These are phyloP conservation scores for Parazoanthus atlanticus DNA, from an alignment of 92 coral and sea anemone species.

Conservation along the genomic window DNA sequence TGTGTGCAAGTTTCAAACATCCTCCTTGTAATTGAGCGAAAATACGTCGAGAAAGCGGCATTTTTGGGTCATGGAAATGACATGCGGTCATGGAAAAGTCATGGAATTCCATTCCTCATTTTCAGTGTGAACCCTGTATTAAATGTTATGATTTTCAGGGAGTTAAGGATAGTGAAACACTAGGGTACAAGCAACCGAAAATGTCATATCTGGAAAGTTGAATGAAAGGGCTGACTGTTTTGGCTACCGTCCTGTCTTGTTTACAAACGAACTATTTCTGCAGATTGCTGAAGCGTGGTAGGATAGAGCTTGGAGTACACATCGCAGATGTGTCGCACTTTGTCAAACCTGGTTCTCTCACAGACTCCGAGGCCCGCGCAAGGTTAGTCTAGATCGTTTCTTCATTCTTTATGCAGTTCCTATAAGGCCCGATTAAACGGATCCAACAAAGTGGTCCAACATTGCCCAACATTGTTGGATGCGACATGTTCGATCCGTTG, in stretches of 20 bases:
- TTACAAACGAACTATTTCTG: neutral
- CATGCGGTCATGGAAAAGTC: no score
- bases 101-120: no score
- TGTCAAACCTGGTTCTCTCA: slow-evolving; percentile 83
- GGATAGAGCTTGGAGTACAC: slow-evolving; percentile 89
- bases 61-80: no score
- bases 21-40: no score
- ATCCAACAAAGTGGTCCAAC: no score
- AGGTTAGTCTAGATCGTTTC: slow-evolving; percentile 57
- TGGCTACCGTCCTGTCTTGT: neutral
- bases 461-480: no score
- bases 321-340: slow-evolving; percentile 93
- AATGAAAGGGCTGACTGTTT: neutral
- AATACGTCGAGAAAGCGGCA: no score
- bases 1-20: no score
- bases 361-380: slow-evolving; percentile 90
- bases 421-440: no score
- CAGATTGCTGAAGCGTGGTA: slow-evolving; percentile 69
- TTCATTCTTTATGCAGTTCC: neutral
- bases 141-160: no score
- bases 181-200: neutral
- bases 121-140: no score
- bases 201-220: neutral
- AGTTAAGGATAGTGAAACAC: neutral
- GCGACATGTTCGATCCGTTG: no score